Conservation (phyloP, 2,113 vertebrate species). For the Etia nguti region DNA sequence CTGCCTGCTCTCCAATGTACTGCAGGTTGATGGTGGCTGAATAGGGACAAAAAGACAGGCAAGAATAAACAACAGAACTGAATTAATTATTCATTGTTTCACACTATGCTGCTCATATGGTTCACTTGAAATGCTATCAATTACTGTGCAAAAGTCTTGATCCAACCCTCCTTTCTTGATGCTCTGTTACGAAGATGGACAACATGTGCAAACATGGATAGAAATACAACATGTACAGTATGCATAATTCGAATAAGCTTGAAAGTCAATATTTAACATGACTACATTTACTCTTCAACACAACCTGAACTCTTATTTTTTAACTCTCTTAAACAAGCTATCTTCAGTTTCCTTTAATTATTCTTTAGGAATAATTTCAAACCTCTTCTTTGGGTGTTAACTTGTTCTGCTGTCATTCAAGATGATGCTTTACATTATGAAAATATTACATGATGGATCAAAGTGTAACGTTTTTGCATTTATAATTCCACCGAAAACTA, state of each 20-base stretch:
- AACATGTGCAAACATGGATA: neutral
- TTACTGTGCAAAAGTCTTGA: neutral
- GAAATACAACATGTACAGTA: neutral
- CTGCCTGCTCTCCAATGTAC: constrained; percentile 91
- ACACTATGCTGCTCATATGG: accelerated
- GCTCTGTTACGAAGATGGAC: neutral
- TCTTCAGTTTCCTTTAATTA: neutral
- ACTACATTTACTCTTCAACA: neutral
- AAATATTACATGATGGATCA: no score
- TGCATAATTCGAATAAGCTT: accelerated
- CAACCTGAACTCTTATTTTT: neutral
- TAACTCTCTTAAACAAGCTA: neutral
- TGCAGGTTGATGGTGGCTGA: constrained; percentile 88
- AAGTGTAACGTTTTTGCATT: no score
- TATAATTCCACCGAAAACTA: no score
- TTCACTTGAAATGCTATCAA: neutral
- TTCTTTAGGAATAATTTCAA: neutral
- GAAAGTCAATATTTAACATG: neutral
- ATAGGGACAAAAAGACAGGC: neutral
- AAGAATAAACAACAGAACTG: neutral
- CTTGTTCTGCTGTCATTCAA: neutral
- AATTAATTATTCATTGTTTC: neutral
- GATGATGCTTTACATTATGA: neutral
- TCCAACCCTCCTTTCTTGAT: neutral
- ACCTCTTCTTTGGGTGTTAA: neutral